Conservation (phyloP, 2,888 invertebrate genomes). For the Sepioteuthis lessoniana region DNA sequence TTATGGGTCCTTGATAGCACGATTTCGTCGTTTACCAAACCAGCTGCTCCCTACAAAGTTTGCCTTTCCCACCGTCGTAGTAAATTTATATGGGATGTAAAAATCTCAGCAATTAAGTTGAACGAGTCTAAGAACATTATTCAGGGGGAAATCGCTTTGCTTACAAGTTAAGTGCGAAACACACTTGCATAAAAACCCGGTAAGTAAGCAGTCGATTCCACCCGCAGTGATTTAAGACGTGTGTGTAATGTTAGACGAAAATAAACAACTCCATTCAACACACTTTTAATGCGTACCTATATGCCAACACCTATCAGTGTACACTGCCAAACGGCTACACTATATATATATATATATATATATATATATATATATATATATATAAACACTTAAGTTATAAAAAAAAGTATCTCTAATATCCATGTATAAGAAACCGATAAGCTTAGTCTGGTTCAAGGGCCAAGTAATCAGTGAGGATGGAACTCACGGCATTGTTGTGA, state of each 20-base stretch:
- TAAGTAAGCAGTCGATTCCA: not conserved
- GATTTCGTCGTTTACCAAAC: not conserved
- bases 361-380: not conserved
- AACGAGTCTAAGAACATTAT: slow-evolving; percentile 21
- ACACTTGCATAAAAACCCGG: not conserved
- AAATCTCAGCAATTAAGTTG: slow-evolving; percentile 10
- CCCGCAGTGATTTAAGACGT: not conserved
- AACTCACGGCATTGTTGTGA: not conserved
- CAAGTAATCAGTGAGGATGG: not conserved
- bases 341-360: not conserved
- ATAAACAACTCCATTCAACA: not conserved
- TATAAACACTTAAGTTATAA: not conserved
- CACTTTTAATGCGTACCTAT: not conserved
- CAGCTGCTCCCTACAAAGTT: not conserved
- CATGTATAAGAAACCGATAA: not conserved
- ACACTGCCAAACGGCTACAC: no score
- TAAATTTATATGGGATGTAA: slow-evolving; percentile 1
- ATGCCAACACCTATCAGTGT: not conserved
- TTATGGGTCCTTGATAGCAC: not conserved
- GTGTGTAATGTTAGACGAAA: not conserved
- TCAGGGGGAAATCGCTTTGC: not conserved
- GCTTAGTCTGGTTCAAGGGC: not conserved
- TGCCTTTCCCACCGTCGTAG: not conserved
- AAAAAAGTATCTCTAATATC: not conserved
- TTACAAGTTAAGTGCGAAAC: slow-evolving; percentile 11